Conservation (phyloP, 2,888 invertebrate species). For the Euplexia lucipara region DNA sequence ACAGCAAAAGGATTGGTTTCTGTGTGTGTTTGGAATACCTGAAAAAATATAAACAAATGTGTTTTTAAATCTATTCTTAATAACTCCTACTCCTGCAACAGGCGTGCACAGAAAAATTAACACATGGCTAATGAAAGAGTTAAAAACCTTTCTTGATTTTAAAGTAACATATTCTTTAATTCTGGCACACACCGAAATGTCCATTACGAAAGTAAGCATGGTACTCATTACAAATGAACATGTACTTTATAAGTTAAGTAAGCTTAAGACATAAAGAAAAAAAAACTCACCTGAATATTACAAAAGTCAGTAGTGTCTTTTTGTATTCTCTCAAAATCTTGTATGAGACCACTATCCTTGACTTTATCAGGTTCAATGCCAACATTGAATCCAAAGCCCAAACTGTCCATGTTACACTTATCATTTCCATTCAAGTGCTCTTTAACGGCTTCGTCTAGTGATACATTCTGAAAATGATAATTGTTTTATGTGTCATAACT, state of each 20-base stretch:
- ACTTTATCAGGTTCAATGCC: conserved; percentile 86
- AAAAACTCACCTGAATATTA: conserved; percentile 83
- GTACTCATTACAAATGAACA: too few species aligned
- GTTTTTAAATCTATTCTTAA: neutral
- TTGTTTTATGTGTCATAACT: neutral
- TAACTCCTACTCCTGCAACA: too few species aligned
- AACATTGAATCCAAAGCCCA: conserved; percentile 87
- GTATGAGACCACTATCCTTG: conserved; percentile 85
- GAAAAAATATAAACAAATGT: conserved; percentile 53
- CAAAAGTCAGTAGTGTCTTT: conserved; percentile 91
- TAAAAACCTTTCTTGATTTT: too few species aligned
- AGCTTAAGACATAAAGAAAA: neutral
- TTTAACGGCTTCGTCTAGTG: conserved; percentile 80
- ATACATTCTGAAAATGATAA: conserved; percentile 81
- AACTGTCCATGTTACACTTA: conserved; percentile 84
- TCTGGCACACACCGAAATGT: too few species aligned
- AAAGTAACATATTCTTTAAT: too few species aligned
- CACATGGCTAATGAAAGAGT: too few species aligned
- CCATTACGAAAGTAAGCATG: too few species aligned
- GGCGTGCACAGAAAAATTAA: too few species aligned
- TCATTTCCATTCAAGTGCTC: conserved; percentile 87
- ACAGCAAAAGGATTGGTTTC: conserved; percentile 87
- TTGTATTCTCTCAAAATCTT: conserved; percentile 92
- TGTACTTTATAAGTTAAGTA: too few species aligned
- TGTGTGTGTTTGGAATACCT: conserved; percentile 87